Evolutionary conservation across 1,140 invertebrate genomes (phyloP).

Genomic region (Daktulosphaira vitifoliae): DNA sequence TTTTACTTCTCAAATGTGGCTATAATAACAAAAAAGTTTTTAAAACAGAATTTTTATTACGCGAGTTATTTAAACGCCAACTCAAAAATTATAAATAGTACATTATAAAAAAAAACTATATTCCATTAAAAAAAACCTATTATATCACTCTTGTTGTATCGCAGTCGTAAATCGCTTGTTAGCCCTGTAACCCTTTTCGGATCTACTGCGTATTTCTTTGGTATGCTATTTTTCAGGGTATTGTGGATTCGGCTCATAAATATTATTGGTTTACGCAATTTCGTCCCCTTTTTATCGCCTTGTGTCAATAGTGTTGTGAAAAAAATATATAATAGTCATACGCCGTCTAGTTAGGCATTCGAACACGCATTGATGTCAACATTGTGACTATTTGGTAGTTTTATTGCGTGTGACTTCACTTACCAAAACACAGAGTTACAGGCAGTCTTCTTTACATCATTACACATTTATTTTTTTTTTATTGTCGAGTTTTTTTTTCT

Average conservation of each 20-base stretch:
- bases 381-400: conserved; percentile 22
- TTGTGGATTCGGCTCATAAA: conserved; percentile 10
- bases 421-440: too few relatives aligned
- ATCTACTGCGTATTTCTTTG: not conserved
- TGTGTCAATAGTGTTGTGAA: not conserved
- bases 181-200: conserved; percentile 28
- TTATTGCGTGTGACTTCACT: too few relatives aligned
- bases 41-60: too few relatives aligned
- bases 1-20: too few relatives aligned
- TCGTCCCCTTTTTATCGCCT: not conserved
- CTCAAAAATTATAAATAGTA: too few relatives aligned
- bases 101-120: too few relatives aligned
- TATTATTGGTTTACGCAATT: conserved; percentile 28
- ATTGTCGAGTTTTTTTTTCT: too few relatives aligned
- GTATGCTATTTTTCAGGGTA: not conserved
- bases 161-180: conserved; percentile 26
- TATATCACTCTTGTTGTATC: not conserved
- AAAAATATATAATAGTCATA: not conserved
- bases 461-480: too few relatives aligned
- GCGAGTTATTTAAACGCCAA: too few relatives aligned
- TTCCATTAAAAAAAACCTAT: too few relatives aligned
- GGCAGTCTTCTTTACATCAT: too few relatives aligned
- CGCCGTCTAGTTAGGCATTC: conserved; percentile 23
- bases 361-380: conserved; percentile 29
- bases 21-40: too few relatives aligned